Base-by-base conservation (phyloP, 2,113 vertebrate species). In the Loxodonta africana region DNA sequence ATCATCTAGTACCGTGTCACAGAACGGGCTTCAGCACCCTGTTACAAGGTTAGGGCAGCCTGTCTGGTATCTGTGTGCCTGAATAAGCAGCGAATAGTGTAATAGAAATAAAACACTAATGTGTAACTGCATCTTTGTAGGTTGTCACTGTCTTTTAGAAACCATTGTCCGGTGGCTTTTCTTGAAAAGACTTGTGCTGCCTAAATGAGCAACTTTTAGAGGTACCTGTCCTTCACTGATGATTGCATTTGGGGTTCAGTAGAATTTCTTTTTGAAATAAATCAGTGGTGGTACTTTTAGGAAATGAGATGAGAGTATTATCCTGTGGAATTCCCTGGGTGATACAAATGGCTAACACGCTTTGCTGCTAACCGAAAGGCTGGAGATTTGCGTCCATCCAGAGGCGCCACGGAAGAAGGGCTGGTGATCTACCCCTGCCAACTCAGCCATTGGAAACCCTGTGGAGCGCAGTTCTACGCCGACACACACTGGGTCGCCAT, bases 41-140 rank as follows among this genome's bases (percentile, higher is more conserved):
- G 15, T 88, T 48, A 74, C 48, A 73, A 3, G 57, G 84, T 25
- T 9, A 65, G 23, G 48, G 41, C 3, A 9, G 44, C 12, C 51
- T n/a, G 26, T 0, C 26, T 10, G 20, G 44, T 14, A 0, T 0
- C 83, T 25, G 67, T 7, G 28, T 30, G 37, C 60, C 20, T 15
- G 0, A n/a, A 14, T 14, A 57, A 46, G 20, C 37, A 73, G n/a
- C 14, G 8, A 10, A 21, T 15, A 30, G 11, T 57, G 53, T 57
- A 57, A 30, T 20, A 94, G 44, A 53, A 71, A 8, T 4, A 44
- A n/a, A 65, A 33, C 33, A 62, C 57, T 25, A 6, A 1, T 6
- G 53, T 63, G 5, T 51, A 1, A 21, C 69, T 8, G 67, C 0
- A 0, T 30, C n/a, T 20, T 1, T 44, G 23, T 10, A n/a, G 67